Evolutionary conservation across 2,797 vertebrate genomes (phyloP), one percentile per base, ranked within the genome.

Genomic region (Loriculus beryllinus): DNA sequence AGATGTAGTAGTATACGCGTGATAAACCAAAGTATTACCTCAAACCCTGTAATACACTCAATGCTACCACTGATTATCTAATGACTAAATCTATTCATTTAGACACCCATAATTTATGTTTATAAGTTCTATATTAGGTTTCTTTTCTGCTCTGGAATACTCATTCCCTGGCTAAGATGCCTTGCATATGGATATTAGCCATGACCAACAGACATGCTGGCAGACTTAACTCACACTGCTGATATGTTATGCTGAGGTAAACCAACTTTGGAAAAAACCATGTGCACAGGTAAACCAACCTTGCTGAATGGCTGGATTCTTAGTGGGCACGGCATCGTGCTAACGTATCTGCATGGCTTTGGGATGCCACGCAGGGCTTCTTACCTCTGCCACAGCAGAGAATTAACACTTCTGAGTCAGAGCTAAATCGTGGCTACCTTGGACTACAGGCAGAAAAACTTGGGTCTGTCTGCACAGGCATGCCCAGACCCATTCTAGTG

Each of bases 11-110:
- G n/a, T 69, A 14, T 40, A 57, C 14, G 3, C 63, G 13, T 54
- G 71, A 84, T 77, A 60, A 81, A 68, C 15, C 8, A 81, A 87
- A 80, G 89, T 64, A 94, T 59, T 69, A 67, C 20, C 63, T 82
- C 57, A 78, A 90, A 60, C 25, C 17, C 45, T 74, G 29, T 37
- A 76, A 88, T 62, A 52, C 4, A 84, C 15, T 47, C 42, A 48
- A 0, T 88, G 67, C 47, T 77, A 72, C 65, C 1, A 3, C 20
- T 86, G 63, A 90, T 82, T 62, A 88, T 40, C 48, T 87, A 86
- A 92, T 79, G 20, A 76, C 54, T 82, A 79, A 48, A 82, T 82
- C 37, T 75, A 51, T 63, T 79, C 33, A 79, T 59, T 72, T 59
- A 77, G 49, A 82, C 74, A 84, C 6, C 23, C 33, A 42, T 67